These are phyloP conservation scores for Clamator glandarius DNA, from an alignment of 2,797 vertebrate genomes.

Conservation along the genomic window DNA sequence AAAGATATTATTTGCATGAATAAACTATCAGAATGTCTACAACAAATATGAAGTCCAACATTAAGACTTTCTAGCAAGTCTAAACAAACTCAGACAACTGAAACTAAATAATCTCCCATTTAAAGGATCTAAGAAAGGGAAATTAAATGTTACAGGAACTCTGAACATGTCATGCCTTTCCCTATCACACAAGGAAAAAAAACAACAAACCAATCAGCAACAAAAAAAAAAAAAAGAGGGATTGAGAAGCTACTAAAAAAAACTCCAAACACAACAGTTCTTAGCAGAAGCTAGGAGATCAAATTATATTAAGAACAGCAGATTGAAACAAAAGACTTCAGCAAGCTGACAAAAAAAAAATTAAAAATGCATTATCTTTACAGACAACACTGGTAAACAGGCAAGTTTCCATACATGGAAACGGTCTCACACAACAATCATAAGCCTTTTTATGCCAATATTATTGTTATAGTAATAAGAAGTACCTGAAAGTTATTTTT, in stretches of 20 bases:
- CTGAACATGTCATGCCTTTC: neutral
- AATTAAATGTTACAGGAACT: neutral
- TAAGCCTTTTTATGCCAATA: neutral
- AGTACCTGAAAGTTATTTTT: neutral
- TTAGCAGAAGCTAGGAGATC: neutral
- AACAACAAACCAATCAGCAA: neutral
- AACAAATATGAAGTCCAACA: neutral
- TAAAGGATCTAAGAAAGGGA: neutral
- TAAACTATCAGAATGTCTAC: neutral
- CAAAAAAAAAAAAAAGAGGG: neutral
- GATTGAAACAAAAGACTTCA: neutral
- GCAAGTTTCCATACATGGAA: neutral
- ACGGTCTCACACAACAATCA: neutral
- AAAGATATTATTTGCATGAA: neutral
- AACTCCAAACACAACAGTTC: neutral
- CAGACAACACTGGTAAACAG: neutral
- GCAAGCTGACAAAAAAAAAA: neutral
- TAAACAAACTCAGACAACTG: neutral
- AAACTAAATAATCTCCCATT: neutral
- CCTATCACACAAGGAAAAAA: too few relatives aligned
- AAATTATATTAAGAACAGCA: neutral
- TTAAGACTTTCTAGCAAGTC: neutral
- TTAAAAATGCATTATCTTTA: neutral
- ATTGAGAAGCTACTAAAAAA: neutral
- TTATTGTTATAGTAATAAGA: neutral